Percentiles rank a stretch among this genome's conserved stretches.
These are phyloP conservation scores for Biston stratarius DNA, from an alignment of 2,888 invertebrate genomes.

Conservation along the genomic window DNA sequence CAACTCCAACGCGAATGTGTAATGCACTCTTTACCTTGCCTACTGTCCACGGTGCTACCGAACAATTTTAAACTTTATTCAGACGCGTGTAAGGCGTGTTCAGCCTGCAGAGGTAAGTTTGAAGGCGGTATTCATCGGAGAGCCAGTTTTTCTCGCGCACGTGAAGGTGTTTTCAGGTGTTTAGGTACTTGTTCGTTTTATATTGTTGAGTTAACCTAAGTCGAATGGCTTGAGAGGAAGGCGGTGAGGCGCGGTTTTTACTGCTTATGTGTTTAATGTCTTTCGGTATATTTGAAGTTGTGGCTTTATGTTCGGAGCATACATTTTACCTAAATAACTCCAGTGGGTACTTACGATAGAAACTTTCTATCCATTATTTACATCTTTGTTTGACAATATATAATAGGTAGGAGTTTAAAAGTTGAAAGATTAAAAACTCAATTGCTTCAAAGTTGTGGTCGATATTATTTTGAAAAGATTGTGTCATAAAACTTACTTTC, in stretches of 20 bases:
- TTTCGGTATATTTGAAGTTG: slow-evolving; percentile 15
- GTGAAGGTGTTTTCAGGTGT: slow-evolving; percentile 55
- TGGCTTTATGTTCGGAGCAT: slow-evolving; percentile 13
- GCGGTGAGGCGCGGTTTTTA: slow-evolving; percentile 31
- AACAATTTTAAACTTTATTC: slow-evolving; percentile 38
- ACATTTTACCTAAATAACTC: not conserved
- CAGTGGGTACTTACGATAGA: not conserved
- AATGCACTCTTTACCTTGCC: slow-evolving; percentile 59
- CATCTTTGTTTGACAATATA: no score
- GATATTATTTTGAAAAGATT: no score
- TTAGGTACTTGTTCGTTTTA: slow-evolving; percentile 53
- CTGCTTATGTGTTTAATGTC: slow-evolving; percentile 29
- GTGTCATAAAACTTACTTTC: no score
- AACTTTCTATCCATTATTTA: not conserved
- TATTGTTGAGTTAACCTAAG: slow-evolving; percentile 52
- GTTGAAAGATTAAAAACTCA: no score
- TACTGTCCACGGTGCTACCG: slow-evolving; percentile 19
- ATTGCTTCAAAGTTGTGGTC: no score
- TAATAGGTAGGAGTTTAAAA: no score
- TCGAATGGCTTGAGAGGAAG: slow-evolving; percentile 42
- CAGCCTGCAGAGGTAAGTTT: slow-evolving; percentile 26
- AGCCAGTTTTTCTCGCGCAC: slow-evolving; percentile 57
- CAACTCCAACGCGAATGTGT: slow-evolving; percentile 60
- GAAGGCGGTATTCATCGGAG: slow-evolving; percentile 49
- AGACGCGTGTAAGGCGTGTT: slow-evolving; percentile 23